Percentiles rank a stretch among this genome's conserved stretches.
Conservation (phyloP, 2,888 invertebrate genomes). For the Scaptomyza cyrtandrae region DNA sequence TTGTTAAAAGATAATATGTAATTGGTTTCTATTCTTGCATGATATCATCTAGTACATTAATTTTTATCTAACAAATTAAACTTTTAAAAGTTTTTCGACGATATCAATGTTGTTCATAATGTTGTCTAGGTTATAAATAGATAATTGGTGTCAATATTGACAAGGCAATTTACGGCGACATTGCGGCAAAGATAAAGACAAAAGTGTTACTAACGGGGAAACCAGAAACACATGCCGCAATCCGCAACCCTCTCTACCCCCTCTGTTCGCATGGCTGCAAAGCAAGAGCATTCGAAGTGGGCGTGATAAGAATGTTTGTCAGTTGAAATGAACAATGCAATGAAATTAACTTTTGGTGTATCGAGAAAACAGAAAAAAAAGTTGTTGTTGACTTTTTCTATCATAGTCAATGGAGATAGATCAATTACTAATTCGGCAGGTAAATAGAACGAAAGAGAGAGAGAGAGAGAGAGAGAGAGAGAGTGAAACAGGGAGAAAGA, state of each 20-base stretch:
- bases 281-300: conserved; percentile 26
- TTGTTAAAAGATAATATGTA: too few relatives aligned
- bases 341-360: conserved; percentile 67
- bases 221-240: conserved; percentile 4
- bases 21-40: too few relatives aligned
- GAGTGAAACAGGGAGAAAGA: not conserved
- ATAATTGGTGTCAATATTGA: conserved; percentile 63
- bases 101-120: not conserved
- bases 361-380: conserved; percentile 12
- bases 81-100: too few relatives aligned
- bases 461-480: not conserved
- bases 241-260: not conserved
- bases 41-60: too few relatives aligned
- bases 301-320: conserved; percentile 66
- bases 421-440: conserved; percentile 45
- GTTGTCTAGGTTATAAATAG: conserved; percentile 37
- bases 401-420: conserved; percentile 16
- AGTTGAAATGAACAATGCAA: conserved; percentile 44
- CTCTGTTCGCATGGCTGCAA: not conserved
- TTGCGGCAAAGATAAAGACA: conserved; percentile 71
- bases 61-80: too few relatives aligned
- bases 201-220: conserved; percentile 5
- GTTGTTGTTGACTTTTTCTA: conserved; percentile 43
- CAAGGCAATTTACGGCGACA: conserved; percentile 58
- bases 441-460: conserved; percentile 23